Evolutionary conservation across 2,888 invertebrate genomes (phyloP), one percentile per base, ranked within the genome.

Genomic region (Charanyca ferruginea): DNA sequence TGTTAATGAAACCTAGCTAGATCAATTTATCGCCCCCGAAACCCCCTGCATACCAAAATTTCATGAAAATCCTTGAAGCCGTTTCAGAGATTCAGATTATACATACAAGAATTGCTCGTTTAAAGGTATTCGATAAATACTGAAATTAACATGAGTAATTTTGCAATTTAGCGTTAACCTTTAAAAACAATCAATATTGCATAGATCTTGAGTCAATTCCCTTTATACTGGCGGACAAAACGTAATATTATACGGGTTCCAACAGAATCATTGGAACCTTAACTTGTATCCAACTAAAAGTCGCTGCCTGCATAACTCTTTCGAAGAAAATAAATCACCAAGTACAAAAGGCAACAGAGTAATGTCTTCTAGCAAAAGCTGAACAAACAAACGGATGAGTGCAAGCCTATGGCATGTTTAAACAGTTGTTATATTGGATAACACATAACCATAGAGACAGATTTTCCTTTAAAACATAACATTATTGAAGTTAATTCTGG

Each of bases 401-500:
- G 53, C 28, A 51, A 55, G 18, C 32, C 25, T 53, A 60, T 58
- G 49, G 1, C 23, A 51, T 66, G 28, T 76, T 65, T 52, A 49
- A 64, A 57, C 76, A 79, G 49, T 52, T 68, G 72, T 11, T 53
- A 2, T 48, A 53, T 32, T 16, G 13, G 3, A 25, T 23, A 18
- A n/a, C 28, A 42, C 16, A 3, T 16, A 69, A 62, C 45, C 16
- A 53, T 60, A 25, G 8, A 28, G 51, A n/a, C n/a, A 25, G 52
- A 61, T 69, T 53, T 55, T 48, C 28, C 2, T 49, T 47, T 13
- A 23, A 62, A 59, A 59, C 20, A 28, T 32, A 0, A 28, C 9
- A 49, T 8, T 16, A 20, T 25, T 22, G 9, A 2, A 28, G 1
- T 1, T 9, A 44, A 18, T 23, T 32, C 25, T 49, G 22, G 1